Conservation (phyloP, 2,888 invertebrate genomes). For the Lycia hirtaria region DNA sequence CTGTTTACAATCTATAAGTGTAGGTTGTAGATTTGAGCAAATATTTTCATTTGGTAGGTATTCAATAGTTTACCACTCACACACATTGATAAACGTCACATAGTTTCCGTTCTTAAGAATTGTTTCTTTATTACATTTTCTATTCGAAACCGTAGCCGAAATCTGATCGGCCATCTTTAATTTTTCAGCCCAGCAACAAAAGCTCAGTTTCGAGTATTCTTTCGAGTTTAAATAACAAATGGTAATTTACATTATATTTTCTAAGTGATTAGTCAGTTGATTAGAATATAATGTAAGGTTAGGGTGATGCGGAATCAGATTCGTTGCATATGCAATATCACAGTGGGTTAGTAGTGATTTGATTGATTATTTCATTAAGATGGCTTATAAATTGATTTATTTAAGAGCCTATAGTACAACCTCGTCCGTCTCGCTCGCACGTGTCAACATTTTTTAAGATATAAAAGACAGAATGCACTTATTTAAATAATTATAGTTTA, state of each 20-base stretch:
- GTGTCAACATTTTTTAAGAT: too few relatives aligned
- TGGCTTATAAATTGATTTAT: not conserved
- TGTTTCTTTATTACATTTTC: not conserved
- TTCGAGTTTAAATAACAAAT: constrained; percentile 68
- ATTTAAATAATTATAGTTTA: too few relatives aligned
- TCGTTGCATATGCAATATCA: constrained; percentile 22
- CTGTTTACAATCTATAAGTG: too few relatives aligned
- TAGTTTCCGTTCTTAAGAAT: not conserved
- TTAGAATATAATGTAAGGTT: constrained; percentile 57
- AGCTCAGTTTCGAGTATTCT: constrained; percentile 57
- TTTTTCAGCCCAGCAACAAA: constrained; percentile 56
- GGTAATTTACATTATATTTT: constrained; percentile 59
- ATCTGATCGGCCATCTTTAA: constrained; percentile 76
- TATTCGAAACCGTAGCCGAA: constrained; percentile 62
- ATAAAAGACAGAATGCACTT: too few relatives aligned
- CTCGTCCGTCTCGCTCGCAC: too few relatives aligned
- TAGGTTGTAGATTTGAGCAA: too few relatives aligned
- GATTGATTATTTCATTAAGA: not conserved
- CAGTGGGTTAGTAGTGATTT: constrained; percentile 9
- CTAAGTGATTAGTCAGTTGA: constrained; percentile 64
- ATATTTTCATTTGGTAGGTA: too few relatives aligned
- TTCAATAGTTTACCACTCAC: too few relatives aligned
- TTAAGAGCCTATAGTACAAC: too few relatives aligned
- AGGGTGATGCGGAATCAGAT: constrained; percentile 19
- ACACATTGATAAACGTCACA: not conserved